Evolutionary conservation across 2,888 invertebrate genomes (phyloP).

Genomic region (Ormia ochracea): DNA sequence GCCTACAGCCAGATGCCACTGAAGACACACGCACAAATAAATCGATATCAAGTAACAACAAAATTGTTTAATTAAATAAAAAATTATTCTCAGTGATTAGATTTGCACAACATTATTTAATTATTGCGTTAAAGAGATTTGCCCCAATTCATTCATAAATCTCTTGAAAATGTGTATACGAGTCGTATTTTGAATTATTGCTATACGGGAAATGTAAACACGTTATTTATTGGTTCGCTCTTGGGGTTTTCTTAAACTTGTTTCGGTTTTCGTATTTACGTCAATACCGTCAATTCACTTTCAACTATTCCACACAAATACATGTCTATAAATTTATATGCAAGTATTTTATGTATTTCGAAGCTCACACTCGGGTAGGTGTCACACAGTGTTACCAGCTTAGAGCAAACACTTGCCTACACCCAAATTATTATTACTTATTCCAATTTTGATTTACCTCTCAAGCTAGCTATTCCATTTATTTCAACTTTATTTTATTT

Average conservation of each 20-base stretch:
- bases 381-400: conserved; percentile 9
- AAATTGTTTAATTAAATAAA: background rate
- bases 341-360: background rate
- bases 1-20: background rate
- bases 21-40: background rate
- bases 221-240: conserved; percentile 2
- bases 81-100: too few relatives aligned
- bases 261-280: conserved; percentile 51
- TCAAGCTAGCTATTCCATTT: background rate
- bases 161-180: background rate
- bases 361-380: conserved; percentile 45
- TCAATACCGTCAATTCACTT: conserved; percentile 52
- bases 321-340: conserved; percentile 9
- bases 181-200: conserved; percentile 11
- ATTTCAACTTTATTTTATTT: too few relatives aligned
- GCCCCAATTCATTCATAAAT: conserved; percentile 38
- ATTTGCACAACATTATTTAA: too few relatives aligned
- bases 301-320: conserved; percentile 51
- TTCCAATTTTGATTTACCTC: background rate
- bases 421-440: too few relatives aligned
- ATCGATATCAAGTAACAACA: conserved; percentile 8
- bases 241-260: background rate
- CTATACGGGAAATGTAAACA: conserved; percentile 32
- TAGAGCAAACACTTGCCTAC: too few relatives aligned
- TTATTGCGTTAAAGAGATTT: too few relatives aligned